A percentile compares a stretch with the other conserved stretches of the same genome.
These are phyloP conservation scores for Oeneis ivallda DNA, from an alignment of 2,888 invertebrate genomes.

Conservation along the genomic window DNA sequence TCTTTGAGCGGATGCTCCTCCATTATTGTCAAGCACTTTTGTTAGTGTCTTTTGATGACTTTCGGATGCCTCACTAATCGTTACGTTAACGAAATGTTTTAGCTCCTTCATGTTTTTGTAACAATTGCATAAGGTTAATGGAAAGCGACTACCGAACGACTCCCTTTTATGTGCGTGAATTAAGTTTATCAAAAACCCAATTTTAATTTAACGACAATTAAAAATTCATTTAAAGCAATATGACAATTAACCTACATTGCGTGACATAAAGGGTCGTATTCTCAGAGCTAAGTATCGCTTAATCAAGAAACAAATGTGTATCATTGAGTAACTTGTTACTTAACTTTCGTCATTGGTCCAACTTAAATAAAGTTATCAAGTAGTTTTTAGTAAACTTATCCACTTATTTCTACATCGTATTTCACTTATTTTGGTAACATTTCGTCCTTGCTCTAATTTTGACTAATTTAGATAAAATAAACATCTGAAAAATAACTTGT, in stretches of 20 bases:
- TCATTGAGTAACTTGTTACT: too few relatives aligned
- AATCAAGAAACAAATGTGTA: constrained; percentile 12
- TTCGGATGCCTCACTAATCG: constrained; percentile 47
- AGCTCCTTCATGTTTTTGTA: constrained; percentile 9
- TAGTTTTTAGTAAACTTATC: constrained; percentile 1
- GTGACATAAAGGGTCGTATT: neutral
- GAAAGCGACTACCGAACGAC: constrained; percentile 2
- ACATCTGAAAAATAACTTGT: neutral
- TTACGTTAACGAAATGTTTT: constrained; percentile 37
- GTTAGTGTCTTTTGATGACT: constrained; percentile 45
- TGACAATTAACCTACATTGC: constrained; percentile 9
- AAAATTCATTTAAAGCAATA: constrained; percentile 5
- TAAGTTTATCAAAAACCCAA: constrained; percentile 1
- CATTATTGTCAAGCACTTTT: constrained; percentile 41
- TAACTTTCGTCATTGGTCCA: constrained; percentile 1
- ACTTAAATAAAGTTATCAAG: constrained; percentile 8
- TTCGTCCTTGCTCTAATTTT: constrained; percentile 47
- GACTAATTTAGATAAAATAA: constrained; percentile 33
- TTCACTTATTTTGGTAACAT: constrained; percentile 43
- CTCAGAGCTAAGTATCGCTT: constrained; percentile 4
- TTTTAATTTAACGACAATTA: constrained; percentile 4
- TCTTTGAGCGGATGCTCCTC: constrained; percentile 38
- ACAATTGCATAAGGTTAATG: constrained; percentile 16
- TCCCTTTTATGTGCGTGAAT: neutral
- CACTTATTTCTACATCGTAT: neutral